Evolutionary conservation across 2,113 vertebrate genomes (phyloP).

Genomic region (Otocyon megalotis): DNA sequence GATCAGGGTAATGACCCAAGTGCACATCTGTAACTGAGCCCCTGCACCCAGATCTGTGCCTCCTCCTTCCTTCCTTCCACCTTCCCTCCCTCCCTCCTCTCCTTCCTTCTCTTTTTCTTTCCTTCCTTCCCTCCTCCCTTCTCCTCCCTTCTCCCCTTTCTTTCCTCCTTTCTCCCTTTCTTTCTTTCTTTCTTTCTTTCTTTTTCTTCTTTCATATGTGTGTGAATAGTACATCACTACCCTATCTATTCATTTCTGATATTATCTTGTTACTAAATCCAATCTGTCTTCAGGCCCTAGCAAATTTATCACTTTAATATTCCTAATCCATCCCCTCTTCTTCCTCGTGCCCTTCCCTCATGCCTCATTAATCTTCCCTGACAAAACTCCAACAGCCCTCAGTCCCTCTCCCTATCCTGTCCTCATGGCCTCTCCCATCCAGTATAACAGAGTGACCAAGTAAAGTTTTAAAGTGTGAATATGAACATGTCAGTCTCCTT

Average conservation of each 20-base stretch:
- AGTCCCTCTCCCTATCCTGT: background rate
- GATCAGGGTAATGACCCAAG: background rate
- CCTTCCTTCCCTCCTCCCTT: no score
- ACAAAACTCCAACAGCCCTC: background rate
- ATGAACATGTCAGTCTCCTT: background rate
- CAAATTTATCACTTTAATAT: background rate
- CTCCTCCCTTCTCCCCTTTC: no score
- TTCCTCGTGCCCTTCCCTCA: background rate
- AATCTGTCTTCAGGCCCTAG: background rate
- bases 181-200: background rate
- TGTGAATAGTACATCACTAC: background rate
- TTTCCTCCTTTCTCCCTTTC: background rate
- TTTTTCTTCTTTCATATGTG: background rate
- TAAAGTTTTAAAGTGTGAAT: background rate
- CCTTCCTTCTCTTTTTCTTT: no score
- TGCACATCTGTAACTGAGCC: background rate
- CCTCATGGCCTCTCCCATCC: background rate
- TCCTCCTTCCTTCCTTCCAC: background rate
- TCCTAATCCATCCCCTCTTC: background rate
- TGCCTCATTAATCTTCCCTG: background rate
- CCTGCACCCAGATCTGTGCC: background rate
- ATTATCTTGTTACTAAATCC: background rate
- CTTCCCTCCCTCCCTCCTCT: background rate
- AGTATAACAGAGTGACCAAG: background rate
- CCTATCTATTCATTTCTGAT: background rate